Conservation (phyloP, 2,797 vertebrate genomes). For the Vespertilio murinus region DNA sequence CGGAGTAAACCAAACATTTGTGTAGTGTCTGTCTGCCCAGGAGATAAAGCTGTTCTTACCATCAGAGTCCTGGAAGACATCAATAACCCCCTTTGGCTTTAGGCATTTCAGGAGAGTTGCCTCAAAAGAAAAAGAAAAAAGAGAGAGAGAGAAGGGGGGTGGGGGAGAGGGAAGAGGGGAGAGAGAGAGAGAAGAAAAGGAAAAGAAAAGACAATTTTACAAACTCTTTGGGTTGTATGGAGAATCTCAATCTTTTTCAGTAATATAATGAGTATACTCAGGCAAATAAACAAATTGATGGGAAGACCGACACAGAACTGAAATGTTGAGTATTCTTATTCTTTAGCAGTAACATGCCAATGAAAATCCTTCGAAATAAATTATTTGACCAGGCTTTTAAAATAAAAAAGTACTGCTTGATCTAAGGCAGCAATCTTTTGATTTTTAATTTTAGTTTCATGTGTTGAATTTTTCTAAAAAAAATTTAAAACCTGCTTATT, state of each 20-base stretch:
- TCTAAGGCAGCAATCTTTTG: not conserved
- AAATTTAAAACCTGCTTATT: slow-evolving; percentile 21
- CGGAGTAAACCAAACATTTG: slow-evolving; percentile 77
- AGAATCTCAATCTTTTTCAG: slow-evolving; percentile 53
- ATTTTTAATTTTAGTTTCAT: not conserved
- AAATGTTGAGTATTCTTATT: not conserved
- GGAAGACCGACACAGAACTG: not conserved
- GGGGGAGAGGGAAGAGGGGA: too few relatives aligned
- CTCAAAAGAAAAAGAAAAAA: not conserved
- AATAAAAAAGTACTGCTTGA: not conserved
- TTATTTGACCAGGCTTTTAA: not conserved
- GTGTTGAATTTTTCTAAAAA: slow-evolving; percentile 34
- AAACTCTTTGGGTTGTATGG: slow-evolving; percentile 57
- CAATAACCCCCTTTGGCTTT: slow-evolving; percentile 59
- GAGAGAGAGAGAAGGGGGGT: not conserved
- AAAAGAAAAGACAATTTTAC: not conserved
- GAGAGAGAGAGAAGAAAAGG: not conserved
- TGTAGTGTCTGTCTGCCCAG: slow-evolving; percentile 80
- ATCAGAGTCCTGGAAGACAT: slow-evolving; percentile 75
- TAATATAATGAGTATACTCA: slow-evolving; percentile 61
- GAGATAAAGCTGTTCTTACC: slow-evolving; percentile 81
- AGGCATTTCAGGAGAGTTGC: slow-evolving; percentile 54
- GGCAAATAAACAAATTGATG: not conserved
- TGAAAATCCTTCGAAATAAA: not conserved
- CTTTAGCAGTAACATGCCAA: not conserved